Base-by-base conservation (phyloP, 2,888 invertebrate genomes). In the Brachypalpus laphriformis region DNA sequence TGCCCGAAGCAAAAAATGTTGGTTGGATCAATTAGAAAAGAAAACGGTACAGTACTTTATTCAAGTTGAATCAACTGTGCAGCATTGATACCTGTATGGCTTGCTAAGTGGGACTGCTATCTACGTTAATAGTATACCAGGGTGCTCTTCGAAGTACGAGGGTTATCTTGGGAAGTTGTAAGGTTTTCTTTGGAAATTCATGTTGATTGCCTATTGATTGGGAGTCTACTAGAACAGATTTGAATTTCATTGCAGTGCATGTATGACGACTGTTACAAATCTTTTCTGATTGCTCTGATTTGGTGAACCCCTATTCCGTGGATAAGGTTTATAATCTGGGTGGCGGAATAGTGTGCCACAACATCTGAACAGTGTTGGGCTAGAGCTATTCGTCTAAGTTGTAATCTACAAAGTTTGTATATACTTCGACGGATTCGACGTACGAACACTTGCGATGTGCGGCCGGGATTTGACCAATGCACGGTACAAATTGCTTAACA, bases 11-110 rank as follows among this genome's bases (percentile, higher is more conserved):
- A 40, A 25, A 34, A 22, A 49, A 16, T 5, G 14, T 28, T 56
- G 8, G 28, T 28, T 9, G 40, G 31, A 68, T 68, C 61, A 81
- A 75, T 75, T 70, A 70, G 81, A 56, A 16, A 49, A 22, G 37
- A 14, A 70, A 56, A 63, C 68, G 68, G 57, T 65, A 66, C 65
- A 25, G 49, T 51, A 31, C 51, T 14, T 14, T 11, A 18, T 54
- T 6, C 40, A 11, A 31, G 18, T n/a, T 47, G 31, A 54, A 42
- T 56, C 28, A 45, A 11, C 3, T 45, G 5, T n/a, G 31, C 34
- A 20, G 22, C 45, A 42, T 28, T 42, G 25, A n/a, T 68, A 37
- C 20, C 34, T 9, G 28, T n/a, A 59, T 59, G 25, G 49, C 3
- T 49, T 37, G 59, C 57, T 72, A 72, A 72, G 61, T 72, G 72